Conservation (phyloP, 1,140 invertebrate species). For the Macrobrachium nipponense region DNA sequence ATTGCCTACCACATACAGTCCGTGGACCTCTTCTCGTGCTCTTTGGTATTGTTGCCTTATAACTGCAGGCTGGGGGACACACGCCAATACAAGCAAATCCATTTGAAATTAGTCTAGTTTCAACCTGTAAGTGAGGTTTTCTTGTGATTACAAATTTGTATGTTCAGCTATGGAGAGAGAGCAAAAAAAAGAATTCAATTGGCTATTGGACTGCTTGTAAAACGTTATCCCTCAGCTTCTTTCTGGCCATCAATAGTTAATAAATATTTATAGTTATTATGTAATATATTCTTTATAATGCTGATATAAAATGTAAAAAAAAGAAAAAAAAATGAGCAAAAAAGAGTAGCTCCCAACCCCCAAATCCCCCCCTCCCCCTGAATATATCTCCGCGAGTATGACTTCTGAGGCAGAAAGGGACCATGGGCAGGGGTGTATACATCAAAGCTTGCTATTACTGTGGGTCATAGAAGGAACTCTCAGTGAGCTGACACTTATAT, state of each 20-base stretch:
- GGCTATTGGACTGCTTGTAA: conserved; percentile 12
- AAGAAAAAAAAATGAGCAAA: conserved; percentile 52
- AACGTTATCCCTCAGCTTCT: conserved; percentile 47
- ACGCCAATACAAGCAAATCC: conserved; percentile 17
- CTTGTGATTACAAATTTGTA: too few species aligned
- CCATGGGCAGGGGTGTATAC: neutral
- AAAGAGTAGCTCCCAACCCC: conserved; percentile 45
- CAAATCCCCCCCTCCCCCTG: conserved; percentile 22
- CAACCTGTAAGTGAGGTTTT: too few species aligned
- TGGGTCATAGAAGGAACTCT: neutral
- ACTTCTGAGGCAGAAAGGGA: conserved; percentile 7
- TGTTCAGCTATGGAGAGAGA: neutral
- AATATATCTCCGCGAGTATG: conserved; percentile 52
- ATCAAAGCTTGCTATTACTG: neutral
- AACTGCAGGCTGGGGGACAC: conserved; percentile 46
- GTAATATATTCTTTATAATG: conserved; percentile 63
- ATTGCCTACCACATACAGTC: conserved; percentile 39
- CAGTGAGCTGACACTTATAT: neutral
- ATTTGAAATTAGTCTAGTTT: too few species aligned
- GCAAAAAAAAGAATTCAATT: neutral
- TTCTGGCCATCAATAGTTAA: conserved; percentile 63
- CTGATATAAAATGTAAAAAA: conserved; percentile 55
- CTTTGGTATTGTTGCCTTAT: conserved; percentile 63
- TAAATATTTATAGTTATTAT: conserved; percentile 63
- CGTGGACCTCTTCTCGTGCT: conserved; percentile 59